A percentile compares a stretch with the other conserved stretches of the same genome.
Evolutionary conservation across 2,888 invertebrate species (phyloP).

Genomic region (Stenchaetothrips biformis): DNA sequence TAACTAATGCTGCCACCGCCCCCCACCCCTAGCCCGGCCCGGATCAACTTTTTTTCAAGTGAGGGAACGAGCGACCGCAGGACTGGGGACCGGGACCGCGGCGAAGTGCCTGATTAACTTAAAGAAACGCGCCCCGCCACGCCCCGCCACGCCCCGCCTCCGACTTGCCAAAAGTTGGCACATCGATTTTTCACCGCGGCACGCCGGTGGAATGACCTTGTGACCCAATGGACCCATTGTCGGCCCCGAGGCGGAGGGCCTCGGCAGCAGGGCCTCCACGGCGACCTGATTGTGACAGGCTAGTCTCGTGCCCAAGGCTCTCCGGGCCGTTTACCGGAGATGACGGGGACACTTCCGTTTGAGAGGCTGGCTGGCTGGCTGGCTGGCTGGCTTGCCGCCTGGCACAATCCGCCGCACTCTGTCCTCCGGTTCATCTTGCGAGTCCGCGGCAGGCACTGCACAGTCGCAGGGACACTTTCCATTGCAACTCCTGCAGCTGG

Average conservation of each 20-base stretch:
- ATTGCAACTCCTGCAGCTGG: too few species aligned
- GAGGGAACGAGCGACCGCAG: not conserved
- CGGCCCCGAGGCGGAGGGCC: not conserved
- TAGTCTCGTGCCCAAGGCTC: too few species aligned
- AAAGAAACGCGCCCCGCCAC: not conserved
- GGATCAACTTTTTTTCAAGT: too few species aligned
- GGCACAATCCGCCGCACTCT: too few species aligned
- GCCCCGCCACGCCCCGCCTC: not conserved
- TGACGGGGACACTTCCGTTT: conserved; percentile 11
- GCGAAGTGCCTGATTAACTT: conserved; percentile 3
- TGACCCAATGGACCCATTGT: conserved; percentile 13
- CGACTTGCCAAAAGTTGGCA: not conserved
- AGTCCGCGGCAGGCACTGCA: too few species aligned
- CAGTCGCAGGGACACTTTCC: too few species aligned
- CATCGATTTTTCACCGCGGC: not conserved
- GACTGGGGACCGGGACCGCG: not conserved
- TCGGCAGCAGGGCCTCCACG: not conserved
- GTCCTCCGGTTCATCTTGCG: too few species aligned
- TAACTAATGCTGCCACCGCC: not conserved
- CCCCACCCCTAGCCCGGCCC: too few species aligned
- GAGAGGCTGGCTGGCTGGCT: not conserved
- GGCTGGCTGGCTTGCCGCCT: too few species aligned
- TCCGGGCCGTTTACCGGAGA: conserved; percentile 2
- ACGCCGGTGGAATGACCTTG: not conserved
- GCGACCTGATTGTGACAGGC: conserved; percentile 12